phyloP scores from a whole-genome alignment of 2,113 vertebrate species.

The Rhombomys opimus region DNA sequence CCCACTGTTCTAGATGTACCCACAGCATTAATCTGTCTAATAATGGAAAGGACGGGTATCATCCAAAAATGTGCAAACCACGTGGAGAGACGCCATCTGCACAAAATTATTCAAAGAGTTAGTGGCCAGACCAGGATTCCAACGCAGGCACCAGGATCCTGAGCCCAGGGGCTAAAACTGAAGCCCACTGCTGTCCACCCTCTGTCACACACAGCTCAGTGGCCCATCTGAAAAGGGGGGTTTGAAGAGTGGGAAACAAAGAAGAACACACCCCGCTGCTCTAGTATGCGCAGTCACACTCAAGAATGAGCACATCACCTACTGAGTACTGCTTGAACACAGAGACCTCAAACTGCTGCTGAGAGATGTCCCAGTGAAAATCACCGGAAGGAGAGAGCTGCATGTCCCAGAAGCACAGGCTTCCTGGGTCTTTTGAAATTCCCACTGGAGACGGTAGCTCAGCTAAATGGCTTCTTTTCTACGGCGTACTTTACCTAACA shows the following conservation, averaged over 20 bases:
- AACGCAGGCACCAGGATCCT: not conserved
- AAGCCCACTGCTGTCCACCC: too few relatives aligned
- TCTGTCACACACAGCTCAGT: not conserved
- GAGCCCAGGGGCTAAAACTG: not conserved
- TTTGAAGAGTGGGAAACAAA: not conserved
- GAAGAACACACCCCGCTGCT: not conserved
- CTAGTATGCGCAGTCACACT: not conserved
- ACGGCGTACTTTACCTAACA: not conserved
- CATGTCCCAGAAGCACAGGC: not conserved
- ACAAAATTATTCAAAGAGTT: not conserved
- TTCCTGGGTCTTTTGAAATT: not conserved
- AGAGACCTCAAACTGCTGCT: not conserved
- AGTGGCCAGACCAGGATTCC: not conserved
- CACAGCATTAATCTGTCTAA: not conserved
- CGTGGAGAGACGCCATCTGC: not conserved
- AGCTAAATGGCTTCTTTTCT: not conserved
- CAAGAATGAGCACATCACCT: not conserved
- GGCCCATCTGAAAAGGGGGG: not conserved
- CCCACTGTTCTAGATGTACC: not conserved
- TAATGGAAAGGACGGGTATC: not conserved
- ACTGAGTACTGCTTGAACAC: not conserved
- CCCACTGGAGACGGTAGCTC: not conserved
- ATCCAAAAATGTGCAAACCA: constrained; percentile 29
- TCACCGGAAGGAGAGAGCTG: not conserved
- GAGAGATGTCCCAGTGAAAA: not conserved